phyloP scores from a whole-genome alignment of 2,888 invertebrate genomes.

The Catocala sponsa region DNA sequence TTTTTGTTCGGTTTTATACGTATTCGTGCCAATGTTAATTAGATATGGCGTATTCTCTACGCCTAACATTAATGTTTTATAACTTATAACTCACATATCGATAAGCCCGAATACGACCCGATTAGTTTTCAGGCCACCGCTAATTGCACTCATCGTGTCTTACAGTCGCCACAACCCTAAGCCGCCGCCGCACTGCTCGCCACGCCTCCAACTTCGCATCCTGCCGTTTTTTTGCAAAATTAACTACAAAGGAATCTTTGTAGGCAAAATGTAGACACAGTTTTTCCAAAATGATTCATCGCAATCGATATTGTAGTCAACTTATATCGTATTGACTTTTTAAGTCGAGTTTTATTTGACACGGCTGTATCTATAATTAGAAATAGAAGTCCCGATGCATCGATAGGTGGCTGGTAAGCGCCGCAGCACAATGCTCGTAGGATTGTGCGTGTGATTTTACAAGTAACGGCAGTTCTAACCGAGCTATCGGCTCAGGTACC shows the following conservation, averaged over 20 bases:
- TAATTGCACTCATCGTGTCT: constrained; percentile 27
- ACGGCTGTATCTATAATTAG: constrained; percentile 45
- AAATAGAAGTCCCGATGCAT: constrained; percentile 54
- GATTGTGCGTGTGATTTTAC: constrained; percentile 78
- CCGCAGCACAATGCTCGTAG: constrained; percentile 63
- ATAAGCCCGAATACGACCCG: constrained; percentile 30
- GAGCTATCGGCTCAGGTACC: constrained; percentile 73
- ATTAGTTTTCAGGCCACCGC: constrained; percentile 39
- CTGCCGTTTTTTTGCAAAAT: constrained; percentile 81
- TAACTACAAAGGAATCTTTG: constrained; percentile 75
- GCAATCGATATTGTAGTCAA: constrained; percentile 26
- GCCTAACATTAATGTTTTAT: constrained; percentile 31
- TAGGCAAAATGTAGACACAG: constrained; percentile 62
- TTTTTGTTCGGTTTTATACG: constrained; percentile 19
- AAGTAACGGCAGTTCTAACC: constrained; percentile 80
- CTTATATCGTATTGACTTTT: constrained; percentile 30
- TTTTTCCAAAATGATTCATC: constrained; percentile 52
- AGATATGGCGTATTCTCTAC: constrained; percentile 26
- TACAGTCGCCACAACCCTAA: constrained; percentile 54
- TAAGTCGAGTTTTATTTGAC: constrained; percentile 49
- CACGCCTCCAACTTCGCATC: constrained; percentile 81
- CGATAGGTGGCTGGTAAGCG: constrained; percentile 50
- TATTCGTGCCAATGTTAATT: constrained; percentile 30
- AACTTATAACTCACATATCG: constrained; percentile 31
- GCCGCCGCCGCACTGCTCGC: constrained; percentile 68